phyloP scores from a whole-genome alignment of 2,797 vertebrate genomes.

The Phoxinus dragarum region DNA sequence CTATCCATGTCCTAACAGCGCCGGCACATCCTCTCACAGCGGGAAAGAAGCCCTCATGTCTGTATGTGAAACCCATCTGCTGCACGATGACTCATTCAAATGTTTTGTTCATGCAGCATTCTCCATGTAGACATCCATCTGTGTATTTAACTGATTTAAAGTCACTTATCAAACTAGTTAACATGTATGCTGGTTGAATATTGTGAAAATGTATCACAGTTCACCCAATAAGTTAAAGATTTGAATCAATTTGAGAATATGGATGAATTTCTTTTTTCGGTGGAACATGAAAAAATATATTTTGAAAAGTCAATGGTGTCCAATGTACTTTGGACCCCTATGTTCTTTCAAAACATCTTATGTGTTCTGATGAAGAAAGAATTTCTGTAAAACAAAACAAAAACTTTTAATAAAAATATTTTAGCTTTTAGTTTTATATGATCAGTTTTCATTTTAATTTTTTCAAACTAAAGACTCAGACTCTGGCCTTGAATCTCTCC shows the following conservation, averaged over 20 bases:
- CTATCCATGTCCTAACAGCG: neutral
- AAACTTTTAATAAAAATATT: no score
- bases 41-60: neutral
- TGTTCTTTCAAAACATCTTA: neutral
- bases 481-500: constrained; percentile 1
- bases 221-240: neutral
- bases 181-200: neutral
- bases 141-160: neutral
- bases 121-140: neutral
- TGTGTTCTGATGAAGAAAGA: neutral
- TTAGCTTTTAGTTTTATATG: neutral
- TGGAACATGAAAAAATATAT: neutral
- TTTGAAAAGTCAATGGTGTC: neutral
- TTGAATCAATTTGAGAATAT: neutral
- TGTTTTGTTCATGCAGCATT: constrained; percentile 5
- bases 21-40: constrained; percentile 19
- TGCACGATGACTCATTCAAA: neutral
- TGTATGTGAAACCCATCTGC: constrained; percentile 18
- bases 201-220: neutral
- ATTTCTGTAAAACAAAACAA: neutral
- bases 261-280: neutral
- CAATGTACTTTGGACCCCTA: neutral
- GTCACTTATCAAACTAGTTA: neutral
- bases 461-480: neutral
- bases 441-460: neutral